These are phyloP conservation scores for Eupsilia transversa DNA, from an alignment of 2,888 invertebrate genomes.

Conservation along the genomic window DNA sequence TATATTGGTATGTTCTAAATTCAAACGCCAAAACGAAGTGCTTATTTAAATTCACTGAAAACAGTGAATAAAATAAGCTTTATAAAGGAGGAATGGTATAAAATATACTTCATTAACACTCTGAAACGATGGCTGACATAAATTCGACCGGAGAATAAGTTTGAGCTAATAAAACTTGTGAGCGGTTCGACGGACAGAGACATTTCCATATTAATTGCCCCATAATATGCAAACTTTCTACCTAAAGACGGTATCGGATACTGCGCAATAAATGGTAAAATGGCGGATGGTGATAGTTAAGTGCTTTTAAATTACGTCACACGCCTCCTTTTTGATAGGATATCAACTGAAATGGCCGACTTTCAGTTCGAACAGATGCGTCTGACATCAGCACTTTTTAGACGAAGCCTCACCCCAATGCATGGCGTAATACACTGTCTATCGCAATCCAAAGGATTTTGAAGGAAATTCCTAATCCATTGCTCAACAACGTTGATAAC, in stretches of 20 bases:
- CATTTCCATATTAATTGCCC: constrained; percentile 67
- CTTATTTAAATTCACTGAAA: too few relatives aligned
- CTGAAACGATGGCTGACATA: constrained; percentile 35
- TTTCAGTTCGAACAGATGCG: background rate
- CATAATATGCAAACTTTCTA: constrained; percentile 63
- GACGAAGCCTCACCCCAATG: background rate
- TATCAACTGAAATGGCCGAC: background rate
- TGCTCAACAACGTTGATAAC: too few relatives aligned
- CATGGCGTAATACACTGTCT: too few relatives aligned
- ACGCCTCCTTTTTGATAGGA: background rate
- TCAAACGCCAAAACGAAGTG: too few relatives aligned
- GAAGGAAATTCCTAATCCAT: too few relatives aligned
- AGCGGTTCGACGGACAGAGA: constrained; percentile 47
- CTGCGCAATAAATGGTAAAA: constrained; percentile 47
- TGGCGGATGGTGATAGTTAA: constrained; percentile 46
- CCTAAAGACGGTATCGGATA: constrained; percentile 52
- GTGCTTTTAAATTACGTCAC: constrained; percentile 47
- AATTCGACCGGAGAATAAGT: constrained; percentile 48
- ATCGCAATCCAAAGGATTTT: too few relatives aligned
- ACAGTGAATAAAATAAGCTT: too few relatives aligned
- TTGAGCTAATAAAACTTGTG: constrained; percentile 58
- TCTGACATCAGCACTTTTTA: background rate
- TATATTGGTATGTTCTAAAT: too few relatives aligned
- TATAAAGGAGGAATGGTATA: too few relatives aligned
- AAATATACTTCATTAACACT: constrained; percentile 24